Evolutionary conservation across 2,113 vertebrate genomes (phyloP).

Genomic region (Saguinus midas): DNA sequence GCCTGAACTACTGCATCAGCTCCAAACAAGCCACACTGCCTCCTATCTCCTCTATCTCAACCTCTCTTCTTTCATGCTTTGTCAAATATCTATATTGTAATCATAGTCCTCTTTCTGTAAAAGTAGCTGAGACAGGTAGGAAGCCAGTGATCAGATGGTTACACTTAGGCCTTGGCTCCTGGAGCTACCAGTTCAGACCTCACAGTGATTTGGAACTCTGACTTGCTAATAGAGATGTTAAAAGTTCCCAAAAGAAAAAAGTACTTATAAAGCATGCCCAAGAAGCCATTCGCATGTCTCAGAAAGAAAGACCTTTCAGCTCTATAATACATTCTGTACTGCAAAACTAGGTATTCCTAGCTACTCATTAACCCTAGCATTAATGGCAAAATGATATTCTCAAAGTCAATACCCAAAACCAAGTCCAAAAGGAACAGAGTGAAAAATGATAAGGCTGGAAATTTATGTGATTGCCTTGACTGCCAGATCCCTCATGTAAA

Average conservation of each 20-base stretch:
- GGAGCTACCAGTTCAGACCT: not conserved
- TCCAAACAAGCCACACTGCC: not conserved
- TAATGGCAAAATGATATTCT: constrained; percentile 13
- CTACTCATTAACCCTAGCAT: constrained; percentile 35
- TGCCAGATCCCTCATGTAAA: not conserved
- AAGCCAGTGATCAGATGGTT: not conserved
- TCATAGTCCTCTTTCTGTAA: not conserved
- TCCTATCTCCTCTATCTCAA: not conserved
- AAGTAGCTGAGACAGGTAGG: not conserved
- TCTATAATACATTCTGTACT: constrained; percentile 41
- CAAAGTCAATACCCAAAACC: constrained; percentile 15
- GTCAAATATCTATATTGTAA: not conserved
- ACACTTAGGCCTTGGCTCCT: not conserved
- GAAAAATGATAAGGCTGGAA: constrained; percentile 52
- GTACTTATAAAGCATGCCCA: constrained; percentile 19
- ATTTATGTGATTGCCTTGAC: constrained; percentile 22
- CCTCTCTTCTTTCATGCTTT: not conserved
- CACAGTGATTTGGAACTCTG: not conserved
- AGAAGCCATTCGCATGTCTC: constrained; percentile 27
- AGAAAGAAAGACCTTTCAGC: constrained; percentile 34
- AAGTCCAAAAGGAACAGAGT: constrained; percentile 28
- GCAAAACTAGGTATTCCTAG: constrained; percentile 39
- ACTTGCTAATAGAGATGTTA: not conserved
- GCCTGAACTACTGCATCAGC: not conserved
- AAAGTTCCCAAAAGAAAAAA: not conserved